Conservation (phyloP, 1,140 invertebrate genomes). For the Drosophila ambigua region DNA sequence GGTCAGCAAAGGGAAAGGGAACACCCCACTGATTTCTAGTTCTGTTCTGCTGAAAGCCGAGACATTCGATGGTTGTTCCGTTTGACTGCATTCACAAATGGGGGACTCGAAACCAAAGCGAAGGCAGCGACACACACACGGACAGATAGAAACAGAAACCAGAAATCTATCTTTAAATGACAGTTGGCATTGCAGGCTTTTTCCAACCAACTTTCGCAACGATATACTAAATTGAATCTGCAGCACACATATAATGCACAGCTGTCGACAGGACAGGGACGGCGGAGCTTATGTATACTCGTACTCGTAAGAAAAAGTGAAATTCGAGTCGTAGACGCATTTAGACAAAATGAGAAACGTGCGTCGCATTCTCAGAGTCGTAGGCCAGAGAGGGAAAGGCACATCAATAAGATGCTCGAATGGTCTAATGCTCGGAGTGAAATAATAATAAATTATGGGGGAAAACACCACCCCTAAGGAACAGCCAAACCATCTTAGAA, state of each 20-base stretch:
- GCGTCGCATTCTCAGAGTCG: slow-evolving; percentile 60
- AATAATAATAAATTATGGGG: slow-evolving; percentile 51
- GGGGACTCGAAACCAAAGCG: slow-evolving; percentile 14
- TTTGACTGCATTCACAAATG: slow-evolving; percentile 40
- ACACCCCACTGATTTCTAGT: no score
- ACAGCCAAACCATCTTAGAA: slow-evolving; percentile 1
- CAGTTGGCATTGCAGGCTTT: slow-evolving; percentile 44
- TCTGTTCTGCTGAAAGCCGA: no score
- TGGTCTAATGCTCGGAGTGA: slow-evolving; percentile 59
- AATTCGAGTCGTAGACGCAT: slow-evolving; percentile 60
- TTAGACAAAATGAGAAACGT: slow-evolving; percentile 77
- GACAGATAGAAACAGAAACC: slow-evolving; percentile 27
- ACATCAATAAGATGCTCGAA: slow-evolving; percentile 79
- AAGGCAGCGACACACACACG: slow-evolving; percentile 5
- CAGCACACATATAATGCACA: slow-evolving; percentile 49
- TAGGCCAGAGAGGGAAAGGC: slow-evolving; percentile 26
- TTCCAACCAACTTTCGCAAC: slow-evolving; percentile 44
- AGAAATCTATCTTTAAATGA: slow-evolving; percentile 44
- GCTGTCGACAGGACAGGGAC: slow-evolving; percentile 23
- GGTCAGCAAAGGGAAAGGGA: no score
- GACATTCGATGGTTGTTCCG: slow-evolving; percentile 25
- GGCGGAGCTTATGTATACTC: no score
- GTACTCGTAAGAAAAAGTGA: slow-evolving; percentile 29
- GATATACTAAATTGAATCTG: slow-evolving; percentile 38
- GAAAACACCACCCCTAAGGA: neutral